A percentile compares a stretch with the other conserved stretches of the same genome.
phyloP scores from a whole-genome alignment of 30 jellyfish, hydroid and myxozoan genomes.

The Morbakka virulenta region DNA sequence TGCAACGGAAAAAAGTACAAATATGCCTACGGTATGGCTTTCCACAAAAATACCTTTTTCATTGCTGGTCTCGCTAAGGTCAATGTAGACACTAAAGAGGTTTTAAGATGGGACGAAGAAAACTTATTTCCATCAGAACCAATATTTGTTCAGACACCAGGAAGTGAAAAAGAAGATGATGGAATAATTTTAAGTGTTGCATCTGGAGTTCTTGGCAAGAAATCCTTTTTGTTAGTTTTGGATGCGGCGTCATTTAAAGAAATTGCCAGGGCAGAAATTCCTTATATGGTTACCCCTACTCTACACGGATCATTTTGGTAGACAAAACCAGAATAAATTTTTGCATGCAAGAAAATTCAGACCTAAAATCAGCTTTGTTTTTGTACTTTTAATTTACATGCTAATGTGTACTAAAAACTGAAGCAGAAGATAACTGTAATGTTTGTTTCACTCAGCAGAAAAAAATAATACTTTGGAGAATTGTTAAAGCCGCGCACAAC shows the following conservation, averaged over 20 bases:
- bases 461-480: too few species aligned
- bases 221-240: constrained; percentile 46
- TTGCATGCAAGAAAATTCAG: too few species aligned
- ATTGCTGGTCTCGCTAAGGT: constrained; percentile 50
- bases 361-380: too few species aligned
- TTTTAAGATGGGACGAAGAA: constrained; percentile 40
- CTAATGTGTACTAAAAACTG: too few species aligned
- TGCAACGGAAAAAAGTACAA: constrained; percentile 40
- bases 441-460: too few species aligned
- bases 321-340: too few species aligned
- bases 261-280: constrained; percentile 56
- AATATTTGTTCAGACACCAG: constrained; percentile 51
- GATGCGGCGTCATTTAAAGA: constrained; percentile 44
- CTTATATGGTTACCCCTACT: constrained; percentile 19
- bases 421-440: too few species aligned
- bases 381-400: too few species aligned
- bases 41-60: constrained; percentile 43
- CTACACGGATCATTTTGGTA: constrained; percentile 52
- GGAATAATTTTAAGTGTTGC: constrained; percentile 64
- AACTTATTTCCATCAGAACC: constrained; percentile 73
- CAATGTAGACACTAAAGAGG: constrained; percentile 45
- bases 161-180: constrained; percentile 58
- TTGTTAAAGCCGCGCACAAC: too few species aligned
- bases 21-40: constrained; percentile 46
- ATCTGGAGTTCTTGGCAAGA: constrained; percentile 58